These are phyloP conservation scores for Palloptera scutellata DNA, from an alignment of 2,888 invertebrate species.

Conservation along the genomic window DNA sequence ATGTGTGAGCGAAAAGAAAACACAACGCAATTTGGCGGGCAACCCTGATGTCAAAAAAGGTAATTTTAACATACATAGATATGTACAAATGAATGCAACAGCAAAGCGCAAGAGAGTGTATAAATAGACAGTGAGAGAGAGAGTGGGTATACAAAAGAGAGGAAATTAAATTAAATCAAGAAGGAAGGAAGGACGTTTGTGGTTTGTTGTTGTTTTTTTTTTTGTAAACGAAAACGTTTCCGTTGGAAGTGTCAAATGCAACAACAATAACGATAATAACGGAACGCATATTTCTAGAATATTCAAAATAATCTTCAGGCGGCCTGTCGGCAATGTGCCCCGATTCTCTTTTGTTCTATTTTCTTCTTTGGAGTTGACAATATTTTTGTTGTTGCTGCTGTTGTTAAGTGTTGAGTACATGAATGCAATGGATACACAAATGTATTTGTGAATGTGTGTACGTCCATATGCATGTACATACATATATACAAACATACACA, in stretches of 20 bases:
- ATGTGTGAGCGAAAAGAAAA: constrained; percentile 4
- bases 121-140: background rate
- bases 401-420: too few species aligned
- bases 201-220: constrained; percentile 37
- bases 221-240: constrained; percentile 7
- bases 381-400: too few species aligned
- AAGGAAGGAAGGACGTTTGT: constrained; percentile 52
- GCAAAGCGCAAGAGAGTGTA: constrained; percentile 7
- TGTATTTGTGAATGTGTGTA: too few species aligned
- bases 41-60: constrained; percentile 15
- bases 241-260: background rate
- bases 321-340: too few species aligned
- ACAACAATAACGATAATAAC: background rate
- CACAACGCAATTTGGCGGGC: constrained; percentile 23
- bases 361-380: too few species aligned
- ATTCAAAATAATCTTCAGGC: too few species aligned
- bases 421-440: too few species aligned
- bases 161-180: background rate
- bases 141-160: background rate
- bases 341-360: too few species aligned
- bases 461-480: too few species aligned
- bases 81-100: constrained; percentile 1
- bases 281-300: background rate
- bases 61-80: background rate
- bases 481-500: background rate